Percentiles rank a stretch among this genome's conserved stretches.
phyloP scores from a whole-genome alignment of 92 coral and sea anemone genomes.

The Porites rus region DNA sequence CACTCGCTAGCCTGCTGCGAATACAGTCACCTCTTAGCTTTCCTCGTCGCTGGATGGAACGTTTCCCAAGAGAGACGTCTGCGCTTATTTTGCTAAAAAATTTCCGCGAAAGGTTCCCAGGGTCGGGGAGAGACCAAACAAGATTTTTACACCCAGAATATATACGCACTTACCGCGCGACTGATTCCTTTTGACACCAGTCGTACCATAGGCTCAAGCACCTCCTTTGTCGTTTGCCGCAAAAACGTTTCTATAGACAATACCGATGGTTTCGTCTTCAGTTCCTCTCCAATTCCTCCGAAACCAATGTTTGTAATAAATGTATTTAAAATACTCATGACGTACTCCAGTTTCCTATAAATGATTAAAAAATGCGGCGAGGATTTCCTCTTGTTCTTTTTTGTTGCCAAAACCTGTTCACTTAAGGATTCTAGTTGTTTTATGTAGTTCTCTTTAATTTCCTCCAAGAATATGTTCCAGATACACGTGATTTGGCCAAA shows the following conservation, averaged over 20 bases:
- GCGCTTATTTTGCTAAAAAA: too few relatives aligned
- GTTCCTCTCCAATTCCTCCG: conserved; percentile 77
- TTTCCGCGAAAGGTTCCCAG: too few relatives aligned
- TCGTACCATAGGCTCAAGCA: conserved; percentile 43
- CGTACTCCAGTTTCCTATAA: conserved; percentile 47
- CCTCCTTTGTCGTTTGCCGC: conserved; percentile 15
- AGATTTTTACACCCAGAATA: too few relatives aligned
- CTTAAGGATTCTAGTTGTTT: not conserved
- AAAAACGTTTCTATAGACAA: conserved; percentile 38
- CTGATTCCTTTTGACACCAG: not conserved
- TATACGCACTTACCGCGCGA: conserved; percentile 18
- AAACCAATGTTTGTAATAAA: conserved; percentile 70
- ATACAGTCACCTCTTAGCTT: too few relatives aligned
- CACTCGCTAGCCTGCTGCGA: too few relatives aligned
- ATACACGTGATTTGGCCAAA: conserved; percentile 55
- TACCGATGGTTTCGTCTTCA: conserved; percentile 46
- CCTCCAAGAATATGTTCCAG: conserved; percentile 62
- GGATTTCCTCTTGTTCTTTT: not conserved
- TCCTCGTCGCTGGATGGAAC: too few relatives aligned
- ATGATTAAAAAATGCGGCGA: not conserved
- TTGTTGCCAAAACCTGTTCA: conserved; percentile 4
- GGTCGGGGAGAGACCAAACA: too few relatives aligned
- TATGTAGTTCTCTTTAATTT: conserved; percentile 42
- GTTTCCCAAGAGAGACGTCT: too few relatives aligned
- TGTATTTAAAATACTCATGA: conserved; percentile 49